phyloP scores from a whole-genome alignment of 2,113 vertebrate genomes.

The Fregata magnificens region DNA sequence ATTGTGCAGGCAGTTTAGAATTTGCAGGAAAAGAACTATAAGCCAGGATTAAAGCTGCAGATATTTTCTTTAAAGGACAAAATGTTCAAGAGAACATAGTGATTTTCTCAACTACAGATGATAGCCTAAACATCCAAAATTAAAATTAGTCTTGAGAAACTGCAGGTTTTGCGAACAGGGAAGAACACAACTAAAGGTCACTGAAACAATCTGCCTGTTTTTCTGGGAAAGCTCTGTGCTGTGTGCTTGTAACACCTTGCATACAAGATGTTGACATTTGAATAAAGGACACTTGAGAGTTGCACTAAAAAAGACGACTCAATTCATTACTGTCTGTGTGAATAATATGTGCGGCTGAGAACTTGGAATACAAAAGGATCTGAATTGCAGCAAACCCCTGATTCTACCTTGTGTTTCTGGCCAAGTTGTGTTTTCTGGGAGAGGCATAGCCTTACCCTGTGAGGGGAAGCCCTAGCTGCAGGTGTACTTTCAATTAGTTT shows the following conservation, averaged over 20 bases:
- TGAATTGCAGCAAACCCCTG: background rate
- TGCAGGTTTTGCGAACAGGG: background rate
- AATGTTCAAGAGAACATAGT: background rate
- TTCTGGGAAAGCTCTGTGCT: slow-evolving; percentile 8
- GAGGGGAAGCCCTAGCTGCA: background rate
- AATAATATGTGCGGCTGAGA: background rate
- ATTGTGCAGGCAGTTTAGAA: background rate
- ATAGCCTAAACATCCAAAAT: slow-evolving; percentile 39
- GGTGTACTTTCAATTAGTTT: background rate
- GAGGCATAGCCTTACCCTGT: background rate
- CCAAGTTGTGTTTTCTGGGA: background rate
- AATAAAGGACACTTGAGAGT: slow-evolving; percentile 56
- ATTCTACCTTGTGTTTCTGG: background rate
- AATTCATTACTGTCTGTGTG: background rate
- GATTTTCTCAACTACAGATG: slow-evolving; percentile 28
- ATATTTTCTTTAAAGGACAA: background rate
- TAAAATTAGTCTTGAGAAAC: slow-evolving; percentile 35
- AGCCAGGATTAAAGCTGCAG: background rate
- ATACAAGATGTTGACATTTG: slow-evolving; percentile 65
- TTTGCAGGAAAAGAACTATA: background rate
- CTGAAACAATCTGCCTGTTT: slow-evolving; percentile 48
- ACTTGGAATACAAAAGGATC: background rate
- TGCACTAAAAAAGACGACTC: background rate
- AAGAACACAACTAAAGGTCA: slow-evolving; percentile 51
- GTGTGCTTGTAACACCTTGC: slow-evolving; percentile 48